Evolutionary conservation across 2,113 vertebrate genomes (phyloP).

Genomic region (Amphiprion percula): DNA sequence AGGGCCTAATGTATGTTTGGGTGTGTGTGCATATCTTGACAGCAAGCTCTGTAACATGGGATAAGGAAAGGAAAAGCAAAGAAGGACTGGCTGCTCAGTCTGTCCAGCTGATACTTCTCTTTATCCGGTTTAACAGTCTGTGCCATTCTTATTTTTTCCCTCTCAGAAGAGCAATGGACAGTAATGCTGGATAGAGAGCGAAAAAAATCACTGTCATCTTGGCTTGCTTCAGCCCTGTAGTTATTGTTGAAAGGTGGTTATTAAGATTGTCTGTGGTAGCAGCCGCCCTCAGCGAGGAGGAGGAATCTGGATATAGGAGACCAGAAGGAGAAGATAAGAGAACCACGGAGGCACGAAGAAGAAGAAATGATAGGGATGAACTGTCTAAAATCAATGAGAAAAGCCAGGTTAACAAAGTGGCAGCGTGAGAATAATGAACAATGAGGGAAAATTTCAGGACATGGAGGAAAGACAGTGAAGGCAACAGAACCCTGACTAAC

Average conservation of each 20-base stretch:
- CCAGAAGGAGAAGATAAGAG: conserved; percentile 21
- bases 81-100: conserved; percentile 49
- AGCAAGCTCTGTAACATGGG: conserved; percentile 34
- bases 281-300: conserved; percentile 31
- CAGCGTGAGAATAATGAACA: conserved; percentile 35
- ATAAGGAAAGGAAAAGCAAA: conserved; percentile 48
- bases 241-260: conserved; percentile 79
- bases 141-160: conserved; percentile 51
- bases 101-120: conserved; percentile 62
- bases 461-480: conserved; percentile 18
- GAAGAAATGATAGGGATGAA: conserved; percentile 29
- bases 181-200: conserved; percentile 52
- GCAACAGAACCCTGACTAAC: conserved; percentile 57
- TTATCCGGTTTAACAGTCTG: conserved; percentile 82
- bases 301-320: conserved; percentile 19
- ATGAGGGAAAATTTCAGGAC: conserved; percentile 36
- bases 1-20: conserved; percentile 43
- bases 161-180: conserved; percentile 57
- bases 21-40: conserved; percentile 45
- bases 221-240: conserved; percentile 56
- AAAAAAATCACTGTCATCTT: conserved; percentile 72
- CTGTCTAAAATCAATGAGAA: conserved; percentile 11
- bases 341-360: conserved; percentile 26
- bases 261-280: conserved; percentile 74
- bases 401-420: conserved; percentile 35